Evolutionary conservation across 2,888 invertebrate species (phyloP), one percentile per base, ranked within the genome.

Genomic region (Ichneumoninae sp.): DNA sequence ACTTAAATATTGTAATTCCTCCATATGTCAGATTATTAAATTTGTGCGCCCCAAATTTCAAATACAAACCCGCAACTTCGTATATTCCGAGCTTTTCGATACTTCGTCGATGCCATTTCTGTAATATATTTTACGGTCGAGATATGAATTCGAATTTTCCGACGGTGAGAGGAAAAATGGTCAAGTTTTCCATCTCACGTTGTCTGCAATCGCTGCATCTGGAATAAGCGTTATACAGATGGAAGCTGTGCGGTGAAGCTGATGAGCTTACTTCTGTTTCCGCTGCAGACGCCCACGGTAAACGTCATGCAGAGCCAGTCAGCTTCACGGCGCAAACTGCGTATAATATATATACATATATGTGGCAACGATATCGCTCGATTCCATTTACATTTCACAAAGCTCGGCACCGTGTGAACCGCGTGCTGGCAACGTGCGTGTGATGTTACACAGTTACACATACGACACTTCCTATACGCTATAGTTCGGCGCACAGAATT

Each of bases 341-440:
- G 52, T 44, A 33, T 10, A 16, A 16, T 30, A 16, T 2, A 16
- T 13, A 69, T 19, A 26, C 44, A 52, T n/a, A 19, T 30, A 33
- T 26, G 19, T 33, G 60, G 74, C 62, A 47, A 66, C 70, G 62
- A 71, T 71, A 79, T 71, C 71, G 65, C 71, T 79, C 71, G 71
- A 71, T 79, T 79, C 65, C 71, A 79, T 79, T 79, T 79, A 71
- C 71, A 79, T 79, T 54, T 79, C 71, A 66, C 71, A 52, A 71
- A 40, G 71, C 30, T 57, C 22, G 47, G 30, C 13, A 10, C 22
- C n/a, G 26, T 40, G 60, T 4, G 54, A 65, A 40, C 78, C 78
- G 52, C 47, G 70, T 70, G 78, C 70, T 71, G 47, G 65, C 65
- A 71, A 65, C 71, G 71, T 65, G 65, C 71, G 60, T 70, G 69